Base-by-base conservation (phyloP, 2,888 invertebrate genomes). In the Cristatella mucedo region DNA sequence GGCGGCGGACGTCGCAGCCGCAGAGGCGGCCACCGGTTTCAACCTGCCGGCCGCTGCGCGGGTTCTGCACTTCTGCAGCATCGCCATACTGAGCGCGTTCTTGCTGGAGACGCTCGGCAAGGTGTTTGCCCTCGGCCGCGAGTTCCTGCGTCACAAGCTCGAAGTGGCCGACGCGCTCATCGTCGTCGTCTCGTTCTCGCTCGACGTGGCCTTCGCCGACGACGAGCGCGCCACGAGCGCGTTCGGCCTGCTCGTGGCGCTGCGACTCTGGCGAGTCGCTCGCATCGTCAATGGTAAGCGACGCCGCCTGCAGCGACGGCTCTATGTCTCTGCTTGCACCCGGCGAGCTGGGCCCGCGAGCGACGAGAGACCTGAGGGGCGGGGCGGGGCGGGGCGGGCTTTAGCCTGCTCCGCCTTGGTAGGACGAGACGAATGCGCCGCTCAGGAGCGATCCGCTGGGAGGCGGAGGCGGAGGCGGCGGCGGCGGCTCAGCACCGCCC, bases 131-230 rank as follows among this genome's bases (percentile, higher is more conserved):
- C 53, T 63, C 45, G 46, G 62, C 11, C 44, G 57, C 26, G 57
- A 57, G n/a, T 67, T 63, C 42, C 60, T 68, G 47, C 50, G 53
- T 26, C 57, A 61, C 42, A 66, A 65, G 43, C 43, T 63, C 48
- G 67, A 68, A 49, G 42, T 68, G 41, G 66, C 68, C 52, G 68
- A 68, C 50, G 66, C 62, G 6, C 33, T 66, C 20, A 53, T 68
- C 20, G 63, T 68, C 3, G 49, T 63, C 16, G 51, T 59, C 1
- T 62, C 68, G 2, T 61, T 68, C 46, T 51, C 57, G 3, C 52
- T 68, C 31, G 65, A 67, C 46, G 50, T 67, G 33, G 50, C 61
- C 9, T 66, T 61, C 48, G 45, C 57, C 11, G 48, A 60, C 41
- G 47, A 51, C 3, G 54, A 55, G 15, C 59, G 63, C 7, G 49